phyloP scores from a whole-genome alignment of 2,113 vertebrate genomes.

The Chroicocephalus ridibundus region DNA sequence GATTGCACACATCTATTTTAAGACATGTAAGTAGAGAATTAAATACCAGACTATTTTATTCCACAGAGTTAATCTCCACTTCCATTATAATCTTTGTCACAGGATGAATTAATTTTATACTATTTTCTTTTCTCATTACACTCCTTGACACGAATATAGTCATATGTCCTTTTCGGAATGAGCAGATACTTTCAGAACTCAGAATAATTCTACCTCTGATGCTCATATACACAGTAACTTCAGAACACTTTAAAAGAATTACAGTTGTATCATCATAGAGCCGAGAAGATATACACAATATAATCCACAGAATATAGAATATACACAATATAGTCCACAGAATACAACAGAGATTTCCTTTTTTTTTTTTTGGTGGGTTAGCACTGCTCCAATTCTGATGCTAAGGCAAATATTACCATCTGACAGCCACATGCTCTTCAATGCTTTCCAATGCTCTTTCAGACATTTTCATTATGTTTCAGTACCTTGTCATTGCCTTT shows the following conservation, averaged over 20 bases:
- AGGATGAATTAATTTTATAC: conserved; percentile 65
- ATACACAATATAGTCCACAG: background rate
- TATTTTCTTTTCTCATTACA: conserved; percentile 12
- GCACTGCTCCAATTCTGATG: background rate
- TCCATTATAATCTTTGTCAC: conserved; percentile 34
- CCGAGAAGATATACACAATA: background rate
- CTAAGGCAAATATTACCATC: background rate
- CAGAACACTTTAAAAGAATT: background rate
- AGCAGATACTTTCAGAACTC: conserved; percentile 12
- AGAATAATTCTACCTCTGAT: conserved; percentile 11
- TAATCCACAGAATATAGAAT: too few species aligned
- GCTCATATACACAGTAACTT: background rate
- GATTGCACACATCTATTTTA: conserved; percentile 51
- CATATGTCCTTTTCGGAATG: background rate
- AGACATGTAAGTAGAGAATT: conserved; percentile 30
- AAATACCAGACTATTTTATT: conserved; percentile 42
- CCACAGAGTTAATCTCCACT: conserved; percentile 1
- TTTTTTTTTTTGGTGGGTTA: background rate
- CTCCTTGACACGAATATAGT: background rate
- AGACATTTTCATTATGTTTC: background rate
- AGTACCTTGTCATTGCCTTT: background rate
- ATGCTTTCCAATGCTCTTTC: background rate
- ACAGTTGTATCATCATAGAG: background rate
- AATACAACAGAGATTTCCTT: background rate
- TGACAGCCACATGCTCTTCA: background rate